These are phyloP conservation scores for Euspilapteryx auroguttella DNA, from an alignment of 2,888 invertebrate genomes.

Conservation along the genomic window DNA sequence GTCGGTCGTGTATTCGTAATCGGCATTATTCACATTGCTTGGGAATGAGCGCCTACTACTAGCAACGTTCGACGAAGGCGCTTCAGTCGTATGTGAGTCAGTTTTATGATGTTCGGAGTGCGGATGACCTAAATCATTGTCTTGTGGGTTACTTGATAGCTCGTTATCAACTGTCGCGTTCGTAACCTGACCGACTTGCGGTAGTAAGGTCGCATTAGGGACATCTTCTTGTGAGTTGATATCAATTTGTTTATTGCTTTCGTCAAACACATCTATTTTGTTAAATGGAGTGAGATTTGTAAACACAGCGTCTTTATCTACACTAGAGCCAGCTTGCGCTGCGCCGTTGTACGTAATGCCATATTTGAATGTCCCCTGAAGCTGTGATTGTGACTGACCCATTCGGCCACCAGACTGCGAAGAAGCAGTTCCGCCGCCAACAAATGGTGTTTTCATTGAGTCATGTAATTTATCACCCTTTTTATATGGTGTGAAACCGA, in stretches of 20 bases:
- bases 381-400: slow-evolving; percentile 82
- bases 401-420: slow-evolving; percentile 75
- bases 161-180: not conserved
- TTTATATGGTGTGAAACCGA: slow-evolving; percentile 78
- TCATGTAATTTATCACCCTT: slow-evolving; percentile 60
- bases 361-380: slow-evolving; percentile 79
- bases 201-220: not conserved
- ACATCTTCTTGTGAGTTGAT: not conserved
- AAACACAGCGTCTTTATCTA: slow-evolving; percentile 56
- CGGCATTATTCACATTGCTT: slow-evolving; percentile 18
- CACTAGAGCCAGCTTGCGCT: slow-evolving; percentile 80
- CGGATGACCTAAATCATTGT: slow-evolving; percentile 16
- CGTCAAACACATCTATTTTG: slow-evolving; percentile 43
- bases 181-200: not conserved
- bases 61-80: slow-evolving; percentile 19
- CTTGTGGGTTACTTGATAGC: not conserved
- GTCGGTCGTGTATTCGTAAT: slow-evolving; percentile 36
- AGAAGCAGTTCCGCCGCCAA: slow-evolving; percentile 77
- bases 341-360: slow-evolving; percentile 78
- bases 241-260: slow-evolving; percentile 34
- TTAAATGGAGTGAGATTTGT: slow-evolving; percentile 37
- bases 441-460: slow-evolving; percentile 59
- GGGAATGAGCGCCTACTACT: slow-evolving; percentile 36
- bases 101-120: slow-evolving; percentile 40
- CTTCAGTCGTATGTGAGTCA: slow-evolving; percentile 13